These are phyloP conservation scores for Mantis religiosa DNA, from an alignment of 2,888 invertebrate genomes.

Conservation along the genomic window DNA sequence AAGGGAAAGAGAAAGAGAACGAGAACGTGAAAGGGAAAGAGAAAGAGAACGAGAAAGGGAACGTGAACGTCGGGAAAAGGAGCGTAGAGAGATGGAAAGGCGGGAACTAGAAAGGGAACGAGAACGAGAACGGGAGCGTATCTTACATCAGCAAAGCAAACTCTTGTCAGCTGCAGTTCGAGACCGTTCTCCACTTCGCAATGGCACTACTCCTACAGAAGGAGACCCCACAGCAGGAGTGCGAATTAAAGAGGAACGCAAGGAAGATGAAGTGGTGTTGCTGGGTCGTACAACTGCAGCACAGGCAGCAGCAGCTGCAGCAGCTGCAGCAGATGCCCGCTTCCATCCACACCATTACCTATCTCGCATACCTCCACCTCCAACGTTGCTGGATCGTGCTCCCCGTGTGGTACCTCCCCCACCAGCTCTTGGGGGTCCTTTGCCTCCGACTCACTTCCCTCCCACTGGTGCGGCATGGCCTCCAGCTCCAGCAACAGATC, in stretches of 20 bases:
- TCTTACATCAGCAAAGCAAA: conserved; percentile 55
- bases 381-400: conserved; percentile 33
- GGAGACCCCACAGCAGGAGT: conserved; percentile 43
- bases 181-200: conserved; percentile 73
- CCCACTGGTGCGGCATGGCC: conserved; percentile 23
- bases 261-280: conserved; percentile 40
- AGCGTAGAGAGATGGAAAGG: conserved; percentile 33
- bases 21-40: conserved; percentile 44
- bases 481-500: conserved; percentile 41
- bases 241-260: conserved; percentile 61
- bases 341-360: conserved; percentile 43
- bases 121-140: conserved; percentile 49
- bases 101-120: conserved; percentile 42
- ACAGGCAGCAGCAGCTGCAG: conserved; percentile 40
- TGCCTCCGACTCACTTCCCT: conserved; percentile 44
- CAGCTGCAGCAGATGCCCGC: conserved; percentile 45
- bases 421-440: conserved; percentile 48
- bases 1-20: conserved; percentile 44
- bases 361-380: conserved; percentile 35
- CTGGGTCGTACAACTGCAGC: conserved; percentile 44
- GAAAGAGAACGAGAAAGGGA: conserved; percentile 31
- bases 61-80: conserved; percentile 21
- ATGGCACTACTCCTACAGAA: conserved; percentile 50
- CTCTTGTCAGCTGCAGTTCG: conserved; percentile 43
- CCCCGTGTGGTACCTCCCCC: conserved; percentile 34